A percentile compares a stretch with the other conserved stretches of the same genome.
These are phyloP conservation scores for Holotrichia oblita DNA, from an alignment of 1,140 invertebrate genomes.

Conservation along the genomic window DNA sequence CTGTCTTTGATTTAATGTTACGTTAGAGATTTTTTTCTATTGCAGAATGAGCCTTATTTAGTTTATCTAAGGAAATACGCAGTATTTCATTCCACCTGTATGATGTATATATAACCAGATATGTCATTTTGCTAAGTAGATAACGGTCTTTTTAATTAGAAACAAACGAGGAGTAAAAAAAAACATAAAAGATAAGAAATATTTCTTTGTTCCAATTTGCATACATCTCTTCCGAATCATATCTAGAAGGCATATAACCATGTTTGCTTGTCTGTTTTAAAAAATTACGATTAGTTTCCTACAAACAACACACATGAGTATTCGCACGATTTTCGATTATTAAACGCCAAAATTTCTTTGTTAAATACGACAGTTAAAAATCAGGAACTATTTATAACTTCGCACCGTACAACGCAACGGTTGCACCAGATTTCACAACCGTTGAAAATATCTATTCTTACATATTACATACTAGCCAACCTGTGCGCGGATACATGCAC, in stretches of 20 bases:
- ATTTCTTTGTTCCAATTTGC: too few relatives aligned
- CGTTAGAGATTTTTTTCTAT: too few relatives aligned
- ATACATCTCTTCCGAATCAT: neutral
- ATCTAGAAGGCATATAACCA: neutral
- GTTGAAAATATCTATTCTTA: neutral
- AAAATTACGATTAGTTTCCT: neutral
- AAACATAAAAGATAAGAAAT: too few relatives aligned
- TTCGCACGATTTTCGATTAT: conserved; percentile 33
- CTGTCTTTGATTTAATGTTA: too few relatives aligned
- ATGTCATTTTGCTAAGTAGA: too few relatives aligned
- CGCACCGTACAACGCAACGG: neutral
- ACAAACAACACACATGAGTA: neutral
- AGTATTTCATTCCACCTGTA: too few relatives aligned
- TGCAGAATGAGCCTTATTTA: too few relatives aligned
- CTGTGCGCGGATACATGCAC: neutral
- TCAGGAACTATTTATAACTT: neutral
- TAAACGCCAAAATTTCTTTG: conserved; percentile 24
- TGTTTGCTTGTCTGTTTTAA: neutral
- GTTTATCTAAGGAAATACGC: too few relatives aligned
- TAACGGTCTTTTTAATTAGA: too few relatives aligned
- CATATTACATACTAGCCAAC: neutral
- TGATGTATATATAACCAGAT: too few relatives aligned
- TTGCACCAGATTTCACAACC: neutral
- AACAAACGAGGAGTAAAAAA: too few relatives aligned
- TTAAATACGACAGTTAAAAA: conserved; percentile 18